Evolutionary conservation across 2,113 vertebrate genomes (phyloP).

Genomic region (Gorilla gorilla): DNA sequence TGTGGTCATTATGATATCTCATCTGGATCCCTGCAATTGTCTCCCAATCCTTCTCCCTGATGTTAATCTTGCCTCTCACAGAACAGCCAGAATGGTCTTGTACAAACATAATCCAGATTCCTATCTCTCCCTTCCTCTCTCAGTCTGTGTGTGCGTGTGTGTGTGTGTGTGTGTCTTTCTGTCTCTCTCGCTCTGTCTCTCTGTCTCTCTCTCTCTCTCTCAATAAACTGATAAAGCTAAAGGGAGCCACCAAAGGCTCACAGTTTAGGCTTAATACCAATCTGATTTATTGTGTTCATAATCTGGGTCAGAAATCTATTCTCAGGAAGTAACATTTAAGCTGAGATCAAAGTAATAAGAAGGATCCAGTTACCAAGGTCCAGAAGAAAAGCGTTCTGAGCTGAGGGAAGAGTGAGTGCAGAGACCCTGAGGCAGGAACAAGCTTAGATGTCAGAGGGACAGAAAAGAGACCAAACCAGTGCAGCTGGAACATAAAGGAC

Average conservation of each 20-base stretch:
- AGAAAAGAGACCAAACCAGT: not conserved
- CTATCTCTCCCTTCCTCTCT: not conserved
- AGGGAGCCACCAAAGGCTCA: not conserved
- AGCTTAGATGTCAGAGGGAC: not conserved
- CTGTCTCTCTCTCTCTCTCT: not conserved
- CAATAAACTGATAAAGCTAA: not conserved
- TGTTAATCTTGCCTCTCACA: not conserved
- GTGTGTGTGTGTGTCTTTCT: not conserved
- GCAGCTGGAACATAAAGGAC: fast-evolving
- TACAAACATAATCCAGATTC: not conserved
- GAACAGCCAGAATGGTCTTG: not conserved
- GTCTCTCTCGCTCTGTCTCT: not conserved
- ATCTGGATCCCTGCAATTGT: not conserved
- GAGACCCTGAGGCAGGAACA: not conserved
- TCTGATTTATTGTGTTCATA: not conserved
- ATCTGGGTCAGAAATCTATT: not conserved
- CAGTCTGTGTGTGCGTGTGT: too few relatives aligned
- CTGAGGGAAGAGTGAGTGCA: not conserved
- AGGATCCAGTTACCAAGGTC: not conserved
- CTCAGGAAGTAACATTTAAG: not conserved
- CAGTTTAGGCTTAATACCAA: not conserved
- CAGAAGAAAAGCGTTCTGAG: not conserved
- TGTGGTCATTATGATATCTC: not conserved
- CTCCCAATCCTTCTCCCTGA: not conserved
- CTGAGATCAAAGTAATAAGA: not conserved